These are phyloP conservation scores for Ictalurus punctatus DNA, from an alignment of 2,113 vertebrate species.

Conservation along the genomic window DNA sequence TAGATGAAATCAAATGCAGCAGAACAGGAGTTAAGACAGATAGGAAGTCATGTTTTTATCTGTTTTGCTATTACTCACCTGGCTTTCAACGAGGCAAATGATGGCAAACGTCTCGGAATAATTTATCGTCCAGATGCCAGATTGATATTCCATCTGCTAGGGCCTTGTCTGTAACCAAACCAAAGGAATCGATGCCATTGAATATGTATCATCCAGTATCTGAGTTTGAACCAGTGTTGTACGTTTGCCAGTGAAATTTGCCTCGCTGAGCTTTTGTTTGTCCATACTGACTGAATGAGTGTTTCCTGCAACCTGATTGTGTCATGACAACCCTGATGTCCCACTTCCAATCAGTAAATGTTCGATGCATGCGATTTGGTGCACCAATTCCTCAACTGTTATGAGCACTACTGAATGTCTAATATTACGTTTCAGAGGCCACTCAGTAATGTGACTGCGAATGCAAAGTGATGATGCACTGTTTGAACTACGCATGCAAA, in stretches of 20 bases:
- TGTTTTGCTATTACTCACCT: constrained; percentile 37
- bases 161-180: neutral
- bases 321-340: constrained; percentile 43
- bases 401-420: constrained; percentile 52
- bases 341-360: constrained; percentile 36
- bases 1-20: neutral
- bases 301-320: constrained; percentile 48
- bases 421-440: constrained; percentile 19
- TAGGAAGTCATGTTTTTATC: constrained; percentile 29
- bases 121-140: neutral
- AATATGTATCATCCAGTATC: neutral
- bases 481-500: constrained; percentile 52
- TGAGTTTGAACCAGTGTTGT: neutral
- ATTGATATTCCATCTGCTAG: neutral
- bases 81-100: constrained; percentile 42
- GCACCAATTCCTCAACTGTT: constrained; percentile 40
- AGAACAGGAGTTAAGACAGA: neutral
- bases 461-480: constrained; percentile 50
- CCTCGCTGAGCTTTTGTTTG: constrained; percentile 46
- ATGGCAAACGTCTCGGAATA: constrained; percentile 12
- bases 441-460: constrained; percentile 45
- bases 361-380: constrained; percentile 50
- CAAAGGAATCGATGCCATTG: neutral
- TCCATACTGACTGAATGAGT: constrained; percentile 48
- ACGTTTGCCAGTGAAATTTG: constrained; percentile 37